Evolutionary conservation across 2,888 invertebrate genomes (phyloP).

Genomic region (Pristionchus fissidentatus): DNA sequence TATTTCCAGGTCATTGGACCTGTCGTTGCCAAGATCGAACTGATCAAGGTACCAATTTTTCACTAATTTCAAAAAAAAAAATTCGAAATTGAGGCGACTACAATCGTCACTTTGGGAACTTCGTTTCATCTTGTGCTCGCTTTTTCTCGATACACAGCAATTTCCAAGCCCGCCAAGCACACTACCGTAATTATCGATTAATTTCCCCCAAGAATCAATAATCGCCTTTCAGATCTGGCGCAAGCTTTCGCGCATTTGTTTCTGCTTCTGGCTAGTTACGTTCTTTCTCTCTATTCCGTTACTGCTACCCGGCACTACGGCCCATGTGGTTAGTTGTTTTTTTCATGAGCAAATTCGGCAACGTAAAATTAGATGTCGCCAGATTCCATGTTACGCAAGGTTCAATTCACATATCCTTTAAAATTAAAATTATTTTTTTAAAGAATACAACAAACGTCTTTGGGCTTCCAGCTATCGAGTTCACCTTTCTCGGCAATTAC

Average conservation of each 20-base stretch:
- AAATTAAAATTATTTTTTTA: neutral
- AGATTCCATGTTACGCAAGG: too few relatives aligned
- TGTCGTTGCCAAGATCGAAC: neutral
- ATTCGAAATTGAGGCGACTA: neutral
- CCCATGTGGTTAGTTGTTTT: neutral
- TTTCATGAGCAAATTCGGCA: too few relatives aligned
- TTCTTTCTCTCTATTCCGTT: constrained; percentile 1
- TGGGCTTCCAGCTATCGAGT: neutral
- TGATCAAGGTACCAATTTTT: neutral
- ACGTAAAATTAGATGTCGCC: too few relatives aligned
- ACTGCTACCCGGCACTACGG: neutral
- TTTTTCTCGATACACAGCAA: neutral
- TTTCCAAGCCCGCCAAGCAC: constrained; percentile 2
- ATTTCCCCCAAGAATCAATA: too few relatives aligned
- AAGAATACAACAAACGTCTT: neutral
- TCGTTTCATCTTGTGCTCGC: neutral
- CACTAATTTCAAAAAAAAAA: neutral
- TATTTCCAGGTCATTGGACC: neutral
- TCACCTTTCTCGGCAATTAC: constrained; percentile 5
- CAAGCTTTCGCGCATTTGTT: neutral
- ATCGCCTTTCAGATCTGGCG: constrained; percentile 7
- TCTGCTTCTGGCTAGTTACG: neutral
- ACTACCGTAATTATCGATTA: too few relatives aligned
- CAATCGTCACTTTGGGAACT: neutral
- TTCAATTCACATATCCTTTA: neutral